These are phyloP conservation scores for Drosophila peninsularis DNA, from an alignment of 2,888 invertebrate species.

Conservation along the genomic window DNA sequence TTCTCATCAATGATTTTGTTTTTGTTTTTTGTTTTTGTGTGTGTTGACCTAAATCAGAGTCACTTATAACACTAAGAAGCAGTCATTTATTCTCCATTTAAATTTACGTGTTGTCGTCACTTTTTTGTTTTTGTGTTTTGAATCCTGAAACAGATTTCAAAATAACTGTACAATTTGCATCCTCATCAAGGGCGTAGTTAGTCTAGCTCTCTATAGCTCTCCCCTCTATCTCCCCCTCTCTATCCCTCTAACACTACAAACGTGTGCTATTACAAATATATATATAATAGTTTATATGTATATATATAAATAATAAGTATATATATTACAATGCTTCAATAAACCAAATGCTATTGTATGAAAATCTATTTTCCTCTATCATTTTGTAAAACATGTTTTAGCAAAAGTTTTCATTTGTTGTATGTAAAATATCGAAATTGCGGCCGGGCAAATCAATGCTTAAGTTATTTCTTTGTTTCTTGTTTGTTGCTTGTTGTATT, in stretches of 20 bases:
- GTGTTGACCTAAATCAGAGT: constrained; percentile 73
- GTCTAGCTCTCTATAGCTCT: constrained; percentile 38
- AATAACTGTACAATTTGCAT: constrained; percentile 73
- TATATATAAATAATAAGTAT: constrained; percentile 36
- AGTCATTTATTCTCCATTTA: constrained; percentile 85
- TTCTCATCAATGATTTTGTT: constrained; percentile 30
- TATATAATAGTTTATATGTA: constrained; percentile 50
- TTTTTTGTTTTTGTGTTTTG: constrained; percentile 56
- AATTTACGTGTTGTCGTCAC: constrained; percentile 79
- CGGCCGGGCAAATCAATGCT: constrained; percentile 44
- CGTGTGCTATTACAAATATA: constrained; percentile 50
- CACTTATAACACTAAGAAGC: constrained; percentile 83
- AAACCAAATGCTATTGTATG: constrained; percentile 30
- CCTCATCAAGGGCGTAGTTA: constrained; percentile 28
- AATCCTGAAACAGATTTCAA: constrained; percentile 81
- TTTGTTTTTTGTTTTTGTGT: constrained; percentile 18
- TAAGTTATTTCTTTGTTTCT: constrained; percentile 8
- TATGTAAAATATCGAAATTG: constrained; percentile 52
- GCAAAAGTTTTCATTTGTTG: constrained; percentile 39
- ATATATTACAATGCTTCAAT: constrained; percentile 66
- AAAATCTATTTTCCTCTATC: constrained; percentile 26
- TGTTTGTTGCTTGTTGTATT: constrained; percentile 4
- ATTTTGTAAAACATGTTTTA: constrained; percentile 32
- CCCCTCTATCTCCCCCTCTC: not conserved
- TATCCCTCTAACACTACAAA: constrained; percentile 58